phyloP scores from a whole-genome alignment of 2,113 vertebrate genomes.

The Peromyscus leucopus region DNA sequence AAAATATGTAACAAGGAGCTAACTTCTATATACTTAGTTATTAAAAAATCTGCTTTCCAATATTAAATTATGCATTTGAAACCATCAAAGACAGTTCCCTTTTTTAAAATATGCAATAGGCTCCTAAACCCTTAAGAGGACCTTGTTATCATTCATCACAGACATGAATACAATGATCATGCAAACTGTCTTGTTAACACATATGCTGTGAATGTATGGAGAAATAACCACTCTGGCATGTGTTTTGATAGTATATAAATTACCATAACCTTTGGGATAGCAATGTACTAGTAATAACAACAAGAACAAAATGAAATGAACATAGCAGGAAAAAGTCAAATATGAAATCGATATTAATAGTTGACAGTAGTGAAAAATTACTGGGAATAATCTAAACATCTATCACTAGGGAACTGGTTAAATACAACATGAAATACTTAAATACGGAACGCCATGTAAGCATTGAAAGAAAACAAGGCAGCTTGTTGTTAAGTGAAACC shows the following conservation, averaged over 20 bases:
- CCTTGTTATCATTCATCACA: background rate
- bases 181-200: background rate
- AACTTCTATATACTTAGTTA: background rate
- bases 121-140: background rate
- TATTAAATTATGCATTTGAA: background rate
- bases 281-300: background rate
- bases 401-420: background rate
- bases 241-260: background rate
- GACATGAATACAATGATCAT: background rate
- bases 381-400: background rate
- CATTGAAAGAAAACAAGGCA: background rate
- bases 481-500: background rate
- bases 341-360: background rate
- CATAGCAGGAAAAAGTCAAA: background rate
- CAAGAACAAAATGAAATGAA: background rate
- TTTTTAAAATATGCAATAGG: background rate
- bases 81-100: background rate
- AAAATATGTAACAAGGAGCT: background rate
- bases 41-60: slow-evolving; percentile 43
- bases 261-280: background rate
- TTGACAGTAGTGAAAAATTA: background rate
- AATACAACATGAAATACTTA: background rate
- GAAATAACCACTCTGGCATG: background rate
- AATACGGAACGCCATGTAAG: background rate
- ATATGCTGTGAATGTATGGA: background rate